phyloP scores from a whole-genome alignment of 2,888 invertebrate species.

The Nezara viridula region DNA sequence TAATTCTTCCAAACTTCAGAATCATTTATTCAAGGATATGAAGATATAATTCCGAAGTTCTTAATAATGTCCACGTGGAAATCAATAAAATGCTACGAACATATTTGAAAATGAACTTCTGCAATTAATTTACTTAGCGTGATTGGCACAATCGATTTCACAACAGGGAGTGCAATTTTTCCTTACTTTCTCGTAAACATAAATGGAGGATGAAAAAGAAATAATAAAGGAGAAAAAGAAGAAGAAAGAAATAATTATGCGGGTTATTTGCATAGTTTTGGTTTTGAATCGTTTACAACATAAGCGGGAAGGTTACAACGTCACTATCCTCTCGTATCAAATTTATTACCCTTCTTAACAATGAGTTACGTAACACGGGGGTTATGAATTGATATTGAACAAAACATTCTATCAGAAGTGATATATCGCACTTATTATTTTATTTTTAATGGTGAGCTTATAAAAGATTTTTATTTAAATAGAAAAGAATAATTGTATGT shows the following conservation, averaged over 20 bases:
- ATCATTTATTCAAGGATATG: background rate
- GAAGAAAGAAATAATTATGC: background rate
- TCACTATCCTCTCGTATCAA: background rate
- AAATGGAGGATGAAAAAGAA: too few relatives aligned
- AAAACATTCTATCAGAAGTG: background rate
- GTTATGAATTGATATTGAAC: background rate
- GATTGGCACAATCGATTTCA: background rate
- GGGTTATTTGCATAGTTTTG: conserved; percentile 37
- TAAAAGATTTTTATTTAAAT: too few relatives aligned
- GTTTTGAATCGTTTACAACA: background rate
- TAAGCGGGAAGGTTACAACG: background rate
- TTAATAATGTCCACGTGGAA: background rate
- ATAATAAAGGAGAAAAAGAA: too few relatives aligned
- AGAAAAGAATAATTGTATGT: too few relatives aligned
- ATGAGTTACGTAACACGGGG: background rate
- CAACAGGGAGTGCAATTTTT: background rate
- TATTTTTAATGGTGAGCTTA: background rate
- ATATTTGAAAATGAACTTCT: background rate
- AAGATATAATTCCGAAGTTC: background rate
- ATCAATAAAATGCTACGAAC: background rate
- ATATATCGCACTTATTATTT: background rate
- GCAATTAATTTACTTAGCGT: background rate
- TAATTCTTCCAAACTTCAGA: background rate
- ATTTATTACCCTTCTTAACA: conserved; percentile 16
- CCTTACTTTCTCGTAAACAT: too few relatives aligned